These are phyloP conservation scores for Sinohyriopsis cumingii DNA, from an alignment of 2,888 invertebrate genomes.

Conservation along the genomic window DNA sequence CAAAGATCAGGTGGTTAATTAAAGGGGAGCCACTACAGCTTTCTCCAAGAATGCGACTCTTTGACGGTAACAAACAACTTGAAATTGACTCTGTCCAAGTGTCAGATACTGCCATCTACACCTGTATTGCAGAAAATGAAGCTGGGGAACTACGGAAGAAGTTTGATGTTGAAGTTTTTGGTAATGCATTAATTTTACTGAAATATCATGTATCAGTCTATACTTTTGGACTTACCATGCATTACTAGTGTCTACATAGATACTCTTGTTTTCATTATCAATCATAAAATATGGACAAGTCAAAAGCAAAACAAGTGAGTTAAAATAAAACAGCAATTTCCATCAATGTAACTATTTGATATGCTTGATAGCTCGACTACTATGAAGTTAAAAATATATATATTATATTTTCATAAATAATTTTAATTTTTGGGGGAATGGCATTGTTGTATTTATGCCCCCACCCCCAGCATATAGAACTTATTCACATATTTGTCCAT, in stretches of 20 bases:
- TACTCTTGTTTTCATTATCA: too few species aligned
- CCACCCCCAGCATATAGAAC: too few species aligned
- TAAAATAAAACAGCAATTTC: neutral
- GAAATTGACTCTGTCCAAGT: constrained; percentile 58
- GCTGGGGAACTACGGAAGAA: constrained; percentile 71
- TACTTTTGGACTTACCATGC: too few species aligned
- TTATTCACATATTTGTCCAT: too few species aligned
- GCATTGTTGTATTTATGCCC: too few species aligned
- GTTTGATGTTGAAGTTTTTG: constrained; percentile 67
- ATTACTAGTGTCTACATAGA: too few species aligned
- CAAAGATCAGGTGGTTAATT: constrained; percentile 68
- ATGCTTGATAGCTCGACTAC: too few species aligned
- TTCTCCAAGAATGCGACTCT: constrained; percentile 24
- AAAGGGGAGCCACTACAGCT: constrained; percentile 45
- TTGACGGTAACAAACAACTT: constrained; percentile 50
- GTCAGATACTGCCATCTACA: constrained; percentile 71
- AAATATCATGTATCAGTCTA: neutral
- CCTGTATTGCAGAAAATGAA: constrained; percentile 74
- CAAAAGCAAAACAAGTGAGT: neutral
- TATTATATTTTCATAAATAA: too few species aligned
- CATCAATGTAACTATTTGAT: too few species aligned
- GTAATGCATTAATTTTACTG: constrained; percentile 40
- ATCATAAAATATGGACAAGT: neutral
- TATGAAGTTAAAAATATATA: too few species aligned
- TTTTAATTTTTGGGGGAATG: too few species aligned